Evolutionary conservation across 2,113 vertebrate species (phyloP).

Genomic region (Gymnarchus niloticus): DNA sequence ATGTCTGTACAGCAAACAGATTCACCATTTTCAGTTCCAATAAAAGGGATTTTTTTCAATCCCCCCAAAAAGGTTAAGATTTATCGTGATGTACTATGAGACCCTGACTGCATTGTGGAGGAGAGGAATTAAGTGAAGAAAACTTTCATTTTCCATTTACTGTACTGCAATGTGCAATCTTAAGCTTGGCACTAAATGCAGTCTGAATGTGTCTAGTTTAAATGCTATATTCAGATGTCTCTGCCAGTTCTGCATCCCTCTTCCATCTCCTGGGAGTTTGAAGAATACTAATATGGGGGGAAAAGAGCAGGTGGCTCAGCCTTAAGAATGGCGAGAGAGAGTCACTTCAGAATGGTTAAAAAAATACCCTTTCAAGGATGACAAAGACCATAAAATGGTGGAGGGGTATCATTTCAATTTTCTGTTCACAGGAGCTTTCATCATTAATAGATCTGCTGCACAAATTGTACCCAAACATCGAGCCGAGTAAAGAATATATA

Average conservation of each 20-base stretch:
- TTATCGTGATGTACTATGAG: too few species aligned
- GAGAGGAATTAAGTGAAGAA: not conserved
- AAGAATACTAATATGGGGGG: slow-evolving; percentile 23
- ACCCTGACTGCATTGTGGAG: too few species aligned
- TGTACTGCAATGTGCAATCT: slow-evolving; percentile 25
- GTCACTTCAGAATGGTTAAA: not conserved
- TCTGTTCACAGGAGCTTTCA: not conserved
- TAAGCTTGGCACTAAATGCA: slow-evolving; percentile 27
- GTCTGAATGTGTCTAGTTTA: slow-evolving; percentile 32
- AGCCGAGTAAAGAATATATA: not conserved
- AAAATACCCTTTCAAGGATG: not conserved
- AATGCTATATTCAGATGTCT: slow-evolving; percentile 27
- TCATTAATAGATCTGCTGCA: not conserved
- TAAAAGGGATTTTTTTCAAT: not conserved
- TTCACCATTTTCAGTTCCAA: not conserved
- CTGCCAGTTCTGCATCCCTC: not conserved
- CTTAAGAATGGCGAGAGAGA: not conserved
- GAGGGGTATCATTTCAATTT: not conserved
- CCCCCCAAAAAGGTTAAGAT: not conserved
- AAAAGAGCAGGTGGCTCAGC: not conserved
- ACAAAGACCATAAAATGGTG: not conserved
- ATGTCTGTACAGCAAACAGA: slow-evolving; percentile 25
- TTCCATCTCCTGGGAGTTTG: not conserved
- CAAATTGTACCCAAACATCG: not conserved
- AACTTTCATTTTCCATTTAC: slow-evolving; percentile 28